A percentile compares a stretch with the other conserved stretches of the same genome.
Conservation (phyloP, 1,140 invertebrate genomes). For the Coelopa frigida region DNA sequence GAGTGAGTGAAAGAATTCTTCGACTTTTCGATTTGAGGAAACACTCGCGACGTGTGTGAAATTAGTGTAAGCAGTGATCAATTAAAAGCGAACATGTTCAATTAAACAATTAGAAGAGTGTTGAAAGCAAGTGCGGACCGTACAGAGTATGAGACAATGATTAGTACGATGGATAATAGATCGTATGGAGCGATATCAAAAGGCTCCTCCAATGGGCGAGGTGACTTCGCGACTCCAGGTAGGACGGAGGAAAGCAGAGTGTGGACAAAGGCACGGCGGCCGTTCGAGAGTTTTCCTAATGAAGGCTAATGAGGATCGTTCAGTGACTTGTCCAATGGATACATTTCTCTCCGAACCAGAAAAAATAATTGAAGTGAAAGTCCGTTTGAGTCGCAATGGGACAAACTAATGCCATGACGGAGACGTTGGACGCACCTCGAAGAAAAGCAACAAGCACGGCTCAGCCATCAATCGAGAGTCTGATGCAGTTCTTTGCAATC, state of each 20-base stretch:
- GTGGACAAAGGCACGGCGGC: conserved; percentile 10
- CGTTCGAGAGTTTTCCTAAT: too few species aligned
- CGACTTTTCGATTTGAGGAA: neutral
- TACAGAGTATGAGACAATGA: conserved; percentile 26
- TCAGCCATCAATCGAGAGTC: too few species aligned
- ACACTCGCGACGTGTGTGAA: neutral
- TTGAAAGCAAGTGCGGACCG: neutral
- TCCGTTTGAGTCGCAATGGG: too few species aligned
- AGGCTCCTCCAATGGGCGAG: conserved; percentile 23
- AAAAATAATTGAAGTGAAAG: too few species aligned
- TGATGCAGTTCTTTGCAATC: too few species aligned
- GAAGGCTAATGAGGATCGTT: too few species aligned
- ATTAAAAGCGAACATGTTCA: neutral
- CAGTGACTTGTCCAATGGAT: too few species aligned
- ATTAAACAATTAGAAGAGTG: neutral
- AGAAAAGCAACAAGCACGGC: too few species aligned
- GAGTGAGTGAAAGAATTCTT: conserved; percentile 1
- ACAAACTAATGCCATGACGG: too few species aligned
- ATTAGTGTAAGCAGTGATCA: neutral
- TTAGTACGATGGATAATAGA: conserved; percentile 41
- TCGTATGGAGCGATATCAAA: conserved; percentile 42
- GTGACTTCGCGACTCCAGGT: conserved; percentile 43
- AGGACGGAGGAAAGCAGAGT: conserved; percentile 14
- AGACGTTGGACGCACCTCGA: too few species aligned
- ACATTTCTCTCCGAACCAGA: too few species aligned